Evolutionary conservation across 2,797 vertebrate species (phyloP).

Genomic region (Benthosema pterotum): DNA sequence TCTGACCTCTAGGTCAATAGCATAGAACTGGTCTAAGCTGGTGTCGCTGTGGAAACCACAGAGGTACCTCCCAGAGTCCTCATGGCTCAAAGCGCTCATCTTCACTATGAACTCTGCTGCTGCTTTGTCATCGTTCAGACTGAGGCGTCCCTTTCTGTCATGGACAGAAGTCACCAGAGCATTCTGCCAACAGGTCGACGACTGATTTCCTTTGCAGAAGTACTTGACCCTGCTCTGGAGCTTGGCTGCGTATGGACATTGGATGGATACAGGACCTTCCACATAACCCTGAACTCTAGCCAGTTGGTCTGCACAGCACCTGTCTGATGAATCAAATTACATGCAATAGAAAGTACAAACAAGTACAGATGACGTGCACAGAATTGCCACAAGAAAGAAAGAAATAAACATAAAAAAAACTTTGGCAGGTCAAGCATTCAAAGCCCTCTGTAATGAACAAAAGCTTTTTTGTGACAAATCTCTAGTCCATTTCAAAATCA

Average conservation of each 20-base stretch:
- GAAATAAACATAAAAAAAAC: too few species aligned
- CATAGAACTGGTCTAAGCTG: conserved; percentile 43
- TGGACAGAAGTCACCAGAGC: not conserved
- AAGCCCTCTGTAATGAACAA: too few species aligned
- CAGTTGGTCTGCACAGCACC: conserved; percentile 35
- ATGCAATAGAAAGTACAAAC: conserved; percentile 36
- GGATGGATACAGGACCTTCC: conserved; percentile 33
- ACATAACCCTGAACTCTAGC: not conserved
- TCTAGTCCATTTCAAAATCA: too few species aligned
- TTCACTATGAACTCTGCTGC: conserved; percentile 37
- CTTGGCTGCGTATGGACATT: conserved; percentile 22
- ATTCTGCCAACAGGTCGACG: conserved; percentile 28
- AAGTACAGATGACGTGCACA: not conserved
- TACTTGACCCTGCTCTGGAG: conserved; percentile 36
- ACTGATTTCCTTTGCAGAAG: conserved; percentile 46
- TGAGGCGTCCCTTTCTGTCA: not conserved
- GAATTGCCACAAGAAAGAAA: not conserved
- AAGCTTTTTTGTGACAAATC: too few species aligned
- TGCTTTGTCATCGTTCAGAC: conserved; percentile 6
- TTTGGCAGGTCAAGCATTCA: too few species aligned
- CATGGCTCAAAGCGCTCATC: conserved; percentile 28
- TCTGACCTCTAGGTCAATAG: conserved; percentile 38
- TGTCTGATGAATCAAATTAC: conserved; percentile 21
- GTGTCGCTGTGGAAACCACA: conserved; percentile 40
- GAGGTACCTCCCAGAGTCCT: conserved; percentile 54